These are phyloP conservation scores for Actinia tenebrosa DNA, from an alignment of 64 coral and sea anemone genomes.

Conservation along the genomic window DNA sequence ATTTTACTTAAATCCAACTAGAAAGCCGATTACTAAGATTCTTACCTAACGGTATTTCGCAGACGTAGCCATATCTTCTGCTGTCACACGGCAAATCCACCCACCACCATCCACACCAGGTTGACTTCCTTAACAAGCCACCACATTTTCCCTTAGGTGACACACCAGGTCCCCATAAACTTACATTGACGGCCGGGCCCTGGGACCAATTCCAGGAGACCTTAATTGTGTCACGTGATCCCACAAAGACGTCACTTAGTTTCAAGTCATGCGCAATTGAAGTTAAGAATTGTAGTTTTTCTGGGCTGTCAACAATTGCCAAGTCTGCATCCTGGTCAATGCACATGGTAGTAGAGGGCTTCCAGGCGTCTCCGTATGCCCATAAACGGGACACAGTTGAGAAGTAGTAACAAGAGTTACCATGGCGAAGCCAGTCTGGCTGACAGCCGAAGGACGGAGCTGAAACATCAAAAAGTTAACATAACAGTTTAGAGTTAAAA, in stretches of 20 bases:
- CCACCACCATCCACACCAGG: constrained; percentile 4
- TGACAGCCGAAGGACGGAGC: not conserved
- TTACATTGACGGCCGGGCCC: not conserved
- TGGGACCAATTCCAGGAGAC: not conserved
- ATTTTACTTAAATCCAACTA: too few relatives aligned
- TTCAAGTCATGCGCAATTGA: not conserved
- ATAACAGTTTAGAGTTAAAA: too few relatives aligned
- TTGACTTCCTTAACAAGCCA: not conserved
- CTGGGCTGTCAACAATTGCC: not conserved
- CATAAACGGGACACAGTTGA: not conserved
- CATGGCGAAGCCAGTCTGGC: not conserved
- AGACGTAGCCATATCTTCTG: not conserved
- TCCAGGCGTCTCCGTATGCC: not conserved
- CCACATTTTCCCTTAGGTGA: not conserved
- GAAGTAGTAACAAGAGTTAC: not conserved
- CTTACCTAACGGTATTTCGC: not conserved
- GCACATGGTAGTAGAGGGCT: not conserved
- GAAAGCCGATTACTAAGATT: not conserved
- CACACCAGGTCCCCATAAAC: not conserved
- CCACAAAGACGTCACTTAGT: not conserved
- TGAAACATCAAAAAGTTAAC: not conserved
- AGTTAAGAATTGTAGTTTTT: not conserved
- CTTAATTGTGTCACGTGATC: constrained; percentile 3
- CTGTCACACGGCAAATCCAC: not conserved
- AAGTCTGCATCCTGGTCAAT: not conserved